Base-by-base conservation (phyloP, 2,113 vertebrate genomes). In the Gasterosteus nipponicus region DNA sequence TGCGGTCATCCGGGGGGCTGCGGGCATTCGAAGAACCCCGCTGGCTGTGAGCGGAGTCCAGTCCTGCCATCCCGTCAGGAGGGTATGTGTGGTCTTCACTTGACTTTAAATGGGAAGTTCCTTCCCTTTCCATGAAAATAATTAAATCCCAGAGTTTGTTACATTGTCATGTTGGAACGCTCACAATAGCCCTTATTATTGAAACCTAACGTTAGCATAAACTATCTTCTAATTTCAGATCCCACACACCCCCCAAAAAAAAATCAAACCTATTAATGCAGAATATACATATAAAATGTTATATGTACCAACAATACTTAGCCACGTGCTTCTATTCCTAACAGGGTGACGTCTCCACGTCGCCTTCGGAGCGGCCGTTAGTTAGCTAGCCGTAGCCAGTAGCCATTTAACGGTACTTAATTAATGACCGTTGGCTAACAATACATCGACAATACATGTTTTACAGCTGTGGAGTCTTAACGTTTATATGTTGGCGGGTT, bases 1-100 rank as follows among this genome's bases (percentile, higher is more conserved):
- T 3, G 53, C 18, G 31, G 51, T 57, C 33, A 39, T 4, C 46
- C 10, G 42, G 61, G 16, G 33, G 35, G 9, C 10, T 11, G 6
- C 12, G 54, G 5, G 56, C 42, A 35, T 33, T 15, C 7, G 39
- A 31, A 12, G 39, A 56, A 41, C 38, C 60, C 56, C 0, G 12
- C 6, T 31, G 38, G n/a, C 18, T 22, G 1, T 47, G 57, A 10
- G 10, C 2, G 41, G 11, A 15, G 7, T 38, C 59, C 49, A 58
- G 63, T 58, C 73, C 68, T 44, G 44, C 49, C 85, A 81, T 81
- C 59, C 39, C 1, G 3, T 35, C 49, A n/a, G 41, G 22, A 26
- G 22, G 22, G 22, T 26, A 26, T 26, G 22, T 26, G 22, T 26
- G 22, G 33, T 35, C 33, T 35, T 35, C 33, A 35, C 3, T 4